Conservation (phyloP, 2,888 invertebrate species). For the Oscheius sp. region DNA sequence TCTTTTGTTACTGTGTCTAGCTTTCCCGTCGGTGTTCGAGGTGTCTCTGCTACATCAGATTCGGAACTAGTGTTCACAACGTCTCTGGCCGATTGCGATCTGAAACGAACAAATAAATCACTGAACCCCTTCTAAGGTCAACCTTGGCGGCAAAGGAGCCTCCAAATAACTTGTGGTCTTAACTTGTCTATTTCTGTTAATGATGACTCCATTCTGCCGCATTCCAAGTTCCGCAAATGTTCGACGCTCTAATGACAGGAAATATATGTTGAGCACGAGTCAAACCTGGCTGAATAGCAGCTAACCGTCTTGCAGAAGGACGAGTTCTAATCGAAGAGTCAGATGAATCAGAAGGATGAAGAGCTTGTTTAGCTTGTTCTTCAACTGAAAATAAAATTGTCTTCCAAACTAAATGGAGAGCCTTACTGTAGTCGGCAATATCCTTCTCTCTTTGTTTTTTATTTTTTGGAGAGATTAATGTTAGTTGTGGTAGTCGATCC, state of each 20-base stretch:
- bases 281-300: slow-evolving; percentile 22
- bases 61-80: slow-evolving; percentile 16
- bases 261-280: too few relatives aligned
- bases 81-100: slow-evolving; percentile 49
- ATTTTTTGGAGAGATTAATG: slow-evolving; percentile 2
- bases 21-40: background rate
- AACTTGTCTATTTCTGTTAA: slow-evolving; percentile 32
- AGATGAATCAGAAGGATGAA: slow-evolving; percentile 33
- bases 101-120: background rate
- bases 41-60: slow-evolving; percentile 1
- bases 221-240: slow-evolving; percentile 47
- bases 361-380: slow-evolving; percentile 19
- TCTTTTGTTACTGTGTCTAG: slow-evolving; percentile 26
- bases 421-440: slow-evolving; percentile 24
- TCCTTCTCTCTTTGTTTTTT: slow-evolving; percentile 22
- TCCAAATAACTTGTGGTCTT: slow-evolving; percentile 30
- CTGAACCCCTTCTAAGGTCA: background rate
- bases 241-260: slow-evolving; percentile 33
- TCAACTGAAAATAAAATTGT: slow-evolving; percentile 27
- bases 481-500: slow-evolving; percentile 38
- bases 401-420: background rate
- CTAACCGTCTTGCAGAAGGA: slow-evolving; percentile 29
- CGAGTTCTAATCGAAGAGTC: slow-evolving; percentile 33
- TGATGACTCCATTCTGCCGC: slow-evolving; percentile 50
- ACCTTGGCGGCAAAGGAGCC: slow-evolving; percentile 43